Conservation (phyloP, 2,113 vertebrate genomes). For the Condylura cristata region DNA sequence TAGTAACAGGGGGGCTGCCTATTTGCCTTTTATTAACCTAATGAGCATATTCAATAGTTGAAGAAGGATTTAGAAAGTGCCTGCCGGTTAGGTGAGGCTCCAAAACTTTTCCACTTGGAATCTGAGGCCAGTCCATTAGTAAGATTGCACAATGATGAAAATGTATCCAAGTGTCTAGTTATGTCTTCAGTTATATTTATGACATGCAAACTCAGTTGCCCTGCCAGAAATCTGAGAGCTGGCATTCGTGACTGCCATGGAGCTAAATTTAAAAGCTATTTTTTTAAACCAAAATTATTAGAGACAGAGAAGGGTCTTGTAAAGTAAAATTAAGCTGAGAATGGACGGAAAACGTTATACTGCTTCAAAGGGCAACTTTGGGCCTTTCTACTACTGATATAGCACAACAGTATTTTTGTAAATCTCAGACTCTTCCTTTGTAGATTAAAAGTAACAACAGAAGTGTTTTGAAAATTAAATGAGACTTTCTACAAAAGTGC, state of each 20-base stretch:
- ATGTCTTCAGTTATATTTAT: constrained; percentile 75
- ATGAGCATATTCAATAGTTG: constrained; percentile 68
- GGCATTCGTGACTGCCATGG: constrained; percentile 3
- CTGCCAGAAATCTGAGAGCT: constrained; percentile 48
- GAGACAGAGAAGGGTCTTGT: background rate
- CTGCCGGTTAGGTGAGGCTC: constrained; percentile 77
- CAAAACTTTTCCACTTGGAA: constrained; percentile 75
- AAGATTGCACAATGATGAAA: constrained; percentile 70
- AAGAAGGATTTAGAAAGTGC: constrained; percentile 16
- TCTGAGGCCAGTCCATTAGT: constrained; percentile 72
- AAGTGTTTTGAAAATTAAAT: constrained; percentile 31
- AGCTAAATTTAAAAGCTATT: constrained; percentile 61
- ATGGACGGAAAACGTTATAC: background rate
- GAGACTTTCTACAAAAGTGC: background rate
- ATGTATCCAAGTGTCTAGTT: constrained; percentile 65
- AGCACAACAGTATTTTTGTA: background rate
- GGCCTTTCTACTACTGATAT: background rate
- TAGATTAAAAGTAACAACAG: background rate
- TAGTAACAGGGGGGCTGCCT: constrained; percentile 64
- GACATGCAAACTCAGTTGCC: background rate
- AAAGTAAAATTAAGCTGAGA: background rate
- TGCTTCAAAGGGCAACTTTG: background rate
- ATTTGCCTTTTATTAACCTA: constrained; percentile 80
- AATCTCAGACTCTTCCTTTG: background rate
- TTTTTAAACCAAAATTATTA: constrained; percentile 55